Base-by-base conservation (phyloP, 1,140 invertebrate genomes). In the Macrocentrus cingulum region DNA sequence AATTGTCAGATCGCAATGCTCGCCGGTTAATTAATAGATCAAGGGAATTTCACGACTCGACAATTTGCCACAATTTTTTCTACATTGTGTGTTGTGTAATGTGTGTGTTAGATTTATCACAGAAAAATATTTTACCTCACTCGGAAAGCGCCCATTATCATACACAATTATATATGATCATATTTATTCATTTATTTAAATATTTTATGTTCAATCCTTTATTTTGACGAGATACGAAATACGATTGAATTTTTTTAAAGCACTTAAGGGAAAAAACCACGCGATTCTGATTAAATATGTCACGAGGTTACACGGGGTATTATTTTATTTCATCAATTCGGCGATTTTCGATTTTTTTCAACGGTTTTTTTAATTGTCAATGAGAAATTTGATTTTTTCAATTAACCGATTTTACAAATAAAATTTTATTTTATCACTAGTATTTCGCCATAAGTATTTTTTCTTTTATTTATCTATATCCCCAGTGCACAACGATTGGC, bases 211-310 rank as follows among this genome's bases (percentile, higher is more conserved):
- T 6, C 11, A 34, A 34, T 48, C 22, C 44, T 62, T 39, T 29
- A 46, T 58, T 16, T 51, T 59, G 53, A 62, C 60, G 56, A 70
- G 64, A 66, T 72, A 67, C 59, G 63, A 72, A 71, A 67, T 69
- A 71, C 69, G 68, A 75, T 71, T 67, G 65, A 76, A 56, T 63
- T 60, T n/a, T n/a, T 59, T 52, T 72, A 78, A 78, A 78, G 76
- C 76, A 78, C 74, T 78, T 77, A 69, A 75, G 69, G 75, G 72
- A 75, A 72, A 66, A 74, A 71, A 73, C 65, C 62, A 69, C 64
- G 64, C 70, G 62, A 68, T 69, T 70, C 62, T 59, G 67, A 72
- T 68, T 57, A 66, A 62, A 59, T n/a, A n/a, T 60, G 44, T 66
- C 51, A 49, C 59, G 39, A 51, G 39, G 37, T 49, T 50, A 36